These are phyloP conservation scores for Alexandromys oeconomus DNA, from an alignment of 2,797 vertebrate species.

Conservation along the genomic window DNA sequence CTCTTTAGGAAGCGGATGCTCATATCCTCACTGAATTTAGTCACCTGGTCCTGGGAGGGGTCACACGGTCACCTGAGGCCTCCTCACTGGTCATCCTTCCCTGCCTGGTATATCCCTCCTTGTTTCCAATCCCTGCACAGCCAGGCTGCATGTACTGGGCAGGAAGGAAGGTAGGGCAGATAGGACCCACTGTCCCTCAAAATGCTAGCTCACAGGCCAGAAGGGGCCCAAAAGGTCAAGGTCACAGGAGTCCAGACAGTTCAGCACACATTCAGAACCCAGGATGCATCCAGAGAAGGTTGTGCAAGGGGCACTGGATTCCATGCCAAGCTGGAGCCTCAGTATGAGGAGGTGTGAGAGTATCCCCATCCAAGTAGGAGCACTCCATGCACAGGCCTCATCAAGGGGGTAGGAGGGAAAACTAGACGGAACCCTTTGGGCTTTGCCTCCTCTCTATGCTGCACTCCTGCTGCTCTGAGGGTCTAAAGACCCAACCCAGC, in stretches of 20 bases:
- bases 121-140: neutral
- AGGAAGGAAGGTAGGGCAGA: neutral
- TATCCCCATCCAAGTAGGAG: neutral
- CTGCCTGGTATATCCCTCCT: neutral
- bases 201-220: neutral
- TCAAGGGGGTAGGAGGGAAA: neutral
- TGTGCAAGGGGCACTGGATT: too few relatives aligned
- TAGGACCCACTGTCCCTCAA: neutral
- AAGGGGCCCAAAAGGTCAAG: neutral
- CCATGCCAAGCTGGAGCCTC: neutral
- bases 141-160: neutral
- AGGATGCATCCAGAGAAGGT: neutral
- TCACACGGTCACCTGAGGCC: neutral
- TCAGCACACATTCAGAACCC: neutral
- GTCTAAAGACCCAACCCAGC: neutral
- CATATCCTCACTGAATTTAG: slow-evolving; percentile 73
- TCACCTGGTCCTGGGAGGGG: slow-evolving; percentile 68
- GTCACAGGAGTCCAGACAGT: neutral
- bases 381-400: neutral
- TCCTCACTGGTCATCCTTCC: neutral
- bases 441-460: neutral
- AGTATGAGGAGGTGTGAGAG: neutral
- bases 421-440: neutral
- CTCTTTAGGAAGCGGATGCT: slow-evolving; percentile 80
- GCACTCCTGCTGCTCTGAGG: neutral